Base-by-base conservation (phyloP, 2,113 vertebrate species). In the Seriola dumerili region DNA sequence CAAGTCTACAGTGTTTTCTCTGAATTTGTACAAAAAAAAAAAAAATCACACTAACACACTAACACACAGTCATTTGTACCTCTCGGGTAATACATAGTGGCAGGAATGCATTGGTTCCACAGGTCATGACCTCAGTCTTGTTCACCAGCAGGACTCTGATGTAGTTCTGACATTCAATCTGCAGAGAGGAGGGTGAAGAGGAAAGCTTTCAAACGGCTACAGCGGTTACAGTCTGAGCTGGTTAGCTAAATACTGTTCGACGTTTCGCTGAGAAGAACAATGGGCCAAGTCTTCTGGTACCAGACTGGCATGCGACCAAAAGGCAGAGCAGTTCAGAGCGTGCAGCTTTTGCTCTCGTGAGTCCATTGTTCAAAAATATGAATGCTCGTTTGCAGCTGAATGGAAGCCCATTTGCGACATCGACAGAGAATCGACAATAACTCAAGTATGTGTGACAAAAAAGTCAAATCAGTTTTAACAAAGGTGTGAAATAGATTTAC, bases 91-190 rank as follows among this genome's bases (percentile, higher is more conserved):
- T 98, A 86, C 98, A 99, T 21, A 98, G 94, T 0, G 98, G 98
- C 25, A 97, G 97, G 84, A 99, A 99, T 65, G 98, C 98, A 23
- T 99, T 99, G 84, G 98, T 99, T 61, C 98, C 98, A 12, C 98
- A 99, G 85, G 97, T 96, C 92, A 99, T 97, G 83, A 99, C 96
- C 88, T 98, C 97, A 34, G 97, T 98, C 93, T 97, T 97, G 63
- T 97, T 95, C 81, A 99, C 96, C 78, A 97, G 96, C 86, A 99
- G 94, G 64, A 99, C 98, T 3, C 98, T 94, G 69, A 99, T 96
- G 85, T 99, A 99, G 93, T 99, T 99, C 94, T 99, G 98, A 94
- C 98, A 99, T 81, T 99, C 98, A 76, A 95, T 95, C 98, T 99
- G 85, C 65, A 89, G 62, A 54, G 62, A 65, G 85, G 59, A 2